Percentiles rank a stretch among this genome's conserved stretches.
phyloP scores from a whole-genome alignment of 2,888 invertebrate species.

The Nomada goodeniana region DNA sequence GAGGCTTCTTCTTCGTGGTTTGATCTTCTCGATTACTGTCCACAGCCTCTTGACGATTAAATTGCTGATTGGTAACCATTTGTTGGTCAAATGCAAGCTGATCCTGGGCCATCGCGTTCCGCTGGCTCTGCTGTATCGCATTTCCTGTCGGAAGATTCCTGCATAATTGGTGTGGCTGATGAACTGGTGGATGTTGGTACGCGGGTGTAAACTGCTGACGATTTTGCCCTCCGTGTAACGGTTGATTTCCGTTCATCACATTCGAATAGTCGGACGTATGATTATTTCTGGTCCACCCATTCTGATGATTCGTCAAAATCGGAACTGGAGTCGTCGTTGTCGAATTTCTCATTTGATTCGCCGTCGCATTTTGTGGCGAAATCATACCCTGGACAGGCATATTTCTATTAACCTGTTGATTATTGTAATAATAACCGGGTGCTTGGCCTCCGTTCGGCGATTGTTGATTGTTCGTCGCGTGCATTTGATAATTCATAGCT shows the following conservation, averaged over 20 bases:
- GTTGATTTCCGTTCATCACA: constrained; percentile 4
- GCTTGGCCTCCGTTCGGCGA: constrained; percentile 5
- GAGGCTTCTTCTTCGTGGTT: constrained; percentile 35
- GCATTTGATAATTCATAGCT: constrained; percentile 46
- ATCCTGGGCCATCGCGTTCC: neutral
- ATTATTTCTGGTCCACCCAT: constrained; percentile 12
- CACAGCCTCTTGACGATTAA: neutral
- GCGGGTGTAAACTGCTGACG: constrained; percentile 6
- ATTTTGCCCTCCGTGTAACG: neutral
- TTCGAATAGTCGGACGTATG: constrained; percentile 16
- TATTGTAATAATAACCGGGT: constrained; percentile 27
- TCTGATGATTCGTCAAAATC: constrained; percentile 17
- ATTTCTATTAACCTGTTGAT: constrained; percentile 13
- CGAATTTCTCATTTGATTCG: constrained; percentile 46
- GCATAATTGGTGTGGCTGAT: neutral
- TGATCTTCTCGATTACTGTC: neutral
- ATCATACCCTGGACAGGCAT: constrained; percentile 61
- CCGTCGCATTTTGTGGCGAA: constrained; percentile 66
- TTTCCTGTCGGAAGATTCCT: neutral
- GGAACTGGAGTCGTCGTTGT: neutral
- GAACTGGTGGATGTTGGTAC: constrained; percentile 17
- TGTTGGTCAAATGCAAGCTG: constrained; percentile 12
- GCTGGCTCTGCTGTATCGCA: neutral
- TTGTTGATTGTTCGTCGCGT: constrained; percentile 25
- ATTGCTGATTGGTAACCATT: neutral